Evolutionary conservation across 2,113 vertebrate species (phyloP).

Genomic region (Megalops atlanticus): DNA sequence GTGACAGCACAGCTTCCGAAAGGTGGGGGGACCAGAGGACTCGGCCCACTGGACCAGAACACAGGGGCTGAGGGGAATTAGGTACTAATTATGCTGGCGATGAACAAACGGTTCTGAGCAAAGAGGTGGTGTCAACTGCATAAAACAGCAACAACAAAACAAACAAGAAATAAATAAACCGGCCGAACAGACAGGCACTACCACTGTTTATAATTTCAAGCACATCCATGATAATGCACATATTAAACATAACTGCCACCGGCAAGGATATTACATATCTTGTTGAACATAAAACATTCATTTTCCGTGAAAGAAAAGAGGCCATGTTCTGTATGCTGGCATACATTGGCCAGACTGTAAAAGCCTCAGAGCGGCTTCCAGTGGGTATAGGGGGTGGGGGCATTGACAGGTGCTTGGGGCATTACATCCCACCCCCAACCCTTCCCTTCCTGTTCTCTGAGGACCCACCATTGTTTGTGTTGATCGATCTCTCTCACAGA

Average conservation of each 20-base stretch:
- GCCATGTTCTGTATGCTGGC: not conserved
- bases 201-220: not conserved
- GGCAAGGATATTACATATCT: not conserved
- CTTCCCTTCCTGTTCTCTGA: not conserved
- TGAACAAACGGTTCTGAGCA: not conserved
- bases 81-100: not conserved
- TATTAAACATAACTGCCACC: not conserved
- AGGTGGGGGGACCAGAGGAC: not conserved
- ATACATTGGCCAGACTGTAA: not conserved
- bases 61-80: not conserved
- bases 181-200: not conserved
- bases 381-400: not conserved
- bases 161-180: not conserved
- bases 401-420: not conserved
- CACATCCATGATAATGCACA: not conserved
- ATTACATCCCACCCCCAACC: not conserved
- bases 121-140: not conserved
- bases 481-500: not conserved
- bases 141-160: too few species aligned
- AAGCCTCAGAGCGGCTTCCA: not conserved
- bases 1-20: not conserved
- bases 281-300: slow-evolving; percentile 56
- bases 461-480: not conserved
- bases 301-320: not conserved
- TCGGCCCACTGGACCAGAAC: not conserved